phyloP scores from a whole-genome alignment of 1,140 invertebrate species.

The Caligus rogercresseyi region DNA sequence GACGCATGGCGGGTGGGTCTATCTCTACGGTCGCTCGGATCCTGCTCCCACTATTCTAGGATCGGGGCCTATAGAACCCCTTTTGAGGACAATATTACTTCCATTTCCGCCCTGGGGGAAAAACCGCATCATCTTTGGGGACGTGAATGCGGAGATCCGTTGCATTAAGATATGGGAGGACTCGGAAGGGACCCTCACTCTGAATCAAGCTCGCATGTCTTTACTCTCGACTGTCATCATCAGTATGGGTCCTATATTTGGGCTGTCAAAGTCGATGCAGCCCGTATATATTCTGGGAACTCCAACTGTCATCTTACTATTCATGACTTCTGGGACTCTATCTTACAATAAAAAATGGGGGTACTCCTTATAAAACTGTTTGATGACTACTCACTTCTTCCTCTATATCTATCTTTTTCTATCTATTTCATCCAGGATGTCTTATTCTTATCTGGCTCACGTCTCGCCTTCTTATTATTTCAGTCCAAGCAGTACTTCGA shows the following conservation, averaged over 20 bases:
- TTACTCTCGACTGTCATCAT: background rate
- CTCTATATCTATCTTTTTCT: background rate
- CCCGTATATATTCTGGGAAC: background rate
- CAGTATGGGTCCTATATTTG: background rate
- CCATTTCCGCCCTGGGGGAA: background rate
- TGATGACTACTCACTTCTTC: no score
- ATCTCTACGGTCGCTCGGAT: background rate
- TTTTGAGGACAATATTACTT: background rate
- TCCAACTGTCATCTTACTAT: background rate
- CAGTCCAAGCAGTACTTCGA: constrained; percentile 14
- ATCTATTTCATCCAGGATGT: no score
- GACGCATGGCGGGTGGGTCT: background rate
- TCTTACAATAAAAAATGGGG: no score
- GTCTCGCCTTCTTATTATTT: no score
- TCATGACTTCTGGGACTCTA: background rate
- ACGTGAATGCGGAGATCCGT: background rate
- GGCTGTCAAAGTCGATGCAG: background rate
- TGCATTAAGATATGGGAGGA: background rate
- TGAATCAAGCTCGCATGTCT: background rate
- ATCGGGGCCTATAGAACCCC: background rate
- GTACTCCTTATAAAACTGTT: no score
- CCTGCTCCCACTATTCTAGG: background rate
- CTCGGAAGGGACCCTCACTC: background rate
- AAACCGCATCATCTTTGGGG: background rate
- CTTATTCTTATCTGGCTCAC: no score